Evolutionary conservation across 2,888 invertebrate genomes (phyloP).

Genomic region (Orthosia incerta): DNA sequence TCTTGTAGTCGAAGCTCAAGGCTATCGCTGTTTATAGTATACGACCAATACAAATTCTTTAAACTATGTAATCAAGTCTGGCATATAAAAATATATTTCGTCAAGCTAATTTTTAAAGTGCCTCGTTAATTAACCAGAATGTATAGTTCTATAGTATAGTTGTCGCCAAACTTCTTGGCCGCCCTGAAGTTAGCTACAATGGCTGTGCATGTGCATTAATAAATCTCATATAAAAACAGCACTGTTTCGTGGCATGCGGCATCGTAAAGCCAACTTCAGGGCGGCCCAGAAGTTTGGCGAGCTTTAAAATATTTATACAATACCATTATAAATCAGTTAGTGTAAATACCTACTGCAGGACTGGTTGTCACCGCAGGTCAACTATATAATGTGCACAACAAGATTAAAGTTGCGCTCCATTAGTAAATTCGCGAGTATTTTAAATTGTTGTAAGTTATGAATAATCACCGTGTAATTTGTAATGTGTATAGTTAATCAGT

Average conservation of each 20-base stretch:
- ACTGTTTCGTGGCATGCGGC: too few relatives aligned
- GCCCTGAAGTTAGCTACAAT: too few relatives aligned
- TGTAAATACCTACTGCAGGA: not conserved
- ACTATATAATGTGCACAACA: conserved; percentile 5
- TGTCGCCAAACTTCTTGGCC: not conserved
- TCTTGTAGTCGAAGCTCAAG: not conserved
- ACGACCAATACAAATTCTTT: not conserved
- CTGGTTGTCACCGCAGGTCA: too few relatives aligned
- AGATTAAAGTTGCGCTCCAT: conserved; percentile 21
- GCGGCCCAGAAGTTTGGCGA: too few relatives aligned
- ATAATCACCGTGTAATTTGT: conserved; percentile 20
- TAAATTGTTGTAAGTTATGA: conserved; percentile 15
- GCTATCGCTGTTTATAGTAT: not conserved
- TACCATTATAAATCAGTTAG: conserved; percentile 2
- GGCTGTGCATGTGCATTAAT: too few relatives aligned
- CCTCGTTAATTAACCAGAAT: conserved; percentile 15
- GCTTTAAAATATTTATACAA: conserved; percentile 2
- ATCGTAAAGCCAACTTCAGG: too few relatives aligned
- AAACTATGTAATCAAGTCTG: not conserved
- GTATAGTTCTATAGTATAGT: conserved; percentile 10
- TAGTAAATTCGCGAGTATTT: conserved; percentile 5
- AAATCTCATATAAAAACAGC: too few relatives aligned
- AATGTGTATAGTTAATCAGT: conserved; percentile 10
- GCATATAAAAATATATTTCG: not conserved
- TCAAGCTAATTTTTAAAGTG: conserved; percentile 23